These are phyloP conservation scores for Anableps anableps DNA, from an alignment of 2,797 vertebrate genomes.

Conservation along the genomic window DNA sequence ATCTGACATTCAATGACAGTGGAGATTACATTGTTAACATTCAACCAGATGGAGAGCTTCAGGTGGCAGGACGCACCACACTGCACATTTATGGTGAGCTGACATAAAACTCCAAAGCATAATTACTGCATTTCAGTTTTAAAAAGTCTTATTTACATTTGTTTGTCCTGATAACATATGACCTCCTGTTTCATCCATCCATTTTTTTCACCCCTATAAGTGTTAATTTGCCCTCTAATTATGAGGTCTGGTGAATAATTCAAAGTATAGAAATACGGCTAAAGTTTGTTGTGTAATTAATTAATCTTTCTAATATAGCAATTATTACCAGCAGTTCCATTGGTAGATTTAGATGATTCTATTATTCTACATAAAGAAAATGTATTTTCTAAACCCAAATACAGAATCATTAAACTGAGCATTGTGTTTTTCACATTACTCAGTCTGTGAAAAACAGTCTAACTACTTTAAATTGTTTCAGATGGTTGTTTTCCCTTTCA, in stretches of 20 bases:
- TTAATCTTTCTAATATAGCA: background rate
- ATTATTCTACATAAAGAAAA: background rate
- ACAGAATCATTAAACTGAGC: background rate
- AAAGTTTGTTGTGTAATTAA: background rate
- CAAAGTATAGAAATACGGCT: background rate
- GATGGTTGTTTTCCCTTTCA: no score
- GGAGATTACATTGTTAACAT: background rate
- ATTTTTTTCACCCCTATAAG: background rate
- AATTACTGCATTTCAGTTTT: no score
- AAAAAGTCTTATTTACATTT: no score
- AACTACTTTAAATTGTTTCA: background rate
- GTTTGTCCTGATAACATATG: background rate
- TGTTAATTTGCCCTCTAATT: background rate
- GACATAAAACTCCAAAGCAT: background rate
- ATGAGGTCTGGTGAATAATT: background rate
- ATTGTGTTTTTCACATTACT: background rate
- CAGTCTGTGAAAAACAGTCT: no score
- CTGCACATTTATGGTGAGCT: background rate
- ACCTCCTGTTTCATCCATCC: background rate
- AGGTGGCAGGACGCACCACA: rapidly evolving
- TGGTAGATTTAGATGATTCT: background rate
- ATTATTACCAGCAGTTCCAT: background rate
- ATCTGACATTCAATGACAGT: background rate
- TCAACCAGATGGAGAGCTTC: rapidly evolving
- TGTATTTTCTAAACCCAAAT: background rate